These are phyloP conservation scores for Acanthurus tractus DNA, from an alignment of 2,797 vertebrate species.

Conservation along the genomic window DNA sequence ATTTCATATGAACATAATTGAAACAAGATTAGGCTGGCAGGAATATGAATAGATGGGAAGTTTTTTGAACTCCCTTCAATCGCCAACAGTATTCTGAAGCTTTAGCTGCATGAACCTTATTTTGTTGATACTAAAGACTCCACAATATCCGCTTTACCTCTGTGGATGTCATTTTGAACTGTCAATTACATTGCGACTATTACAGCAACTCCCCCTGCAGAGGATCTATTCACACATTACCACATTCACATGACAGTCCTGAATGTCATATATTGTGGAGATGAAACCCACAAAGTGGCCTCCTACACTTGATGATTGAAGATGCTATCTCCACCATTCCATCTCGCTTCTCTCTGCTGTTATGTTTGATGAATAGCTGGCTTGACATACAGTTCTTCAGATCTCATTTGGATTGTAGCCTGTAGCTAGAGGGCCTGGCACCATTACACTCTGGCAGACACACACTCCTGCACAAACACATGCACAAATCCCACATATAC, in stretches of 20 bases:
- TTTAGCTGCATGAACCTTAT: slow-evolving; percentile 10
- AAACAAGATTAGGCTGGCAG: slow-evolving; percentile 2
- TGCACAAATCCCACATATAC: slow-evolving; percentile 3
- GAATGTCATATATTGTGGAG: slow-evolving; percentile 62
- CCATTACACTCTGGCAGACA: slow-evolving; percentile 54
- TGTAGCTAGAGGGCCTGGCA: slow-evolving; percentile 59
- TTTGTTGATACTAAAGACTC: slow-evolving; percentile 36
- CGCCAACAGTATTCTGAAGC: background rate
- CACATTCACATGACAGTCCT: slow-evolving; percentile 65
- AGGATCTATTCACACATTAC: slow-evolving; percentile 57
- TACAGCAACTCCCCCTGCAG: slow-evolving; percentile 12
- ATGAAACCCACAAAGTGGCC: slow-evolving; percentile 68
- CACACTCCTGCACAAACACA: slow-evolving; percentile 1
- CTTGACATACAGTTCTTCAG: slow-evolving; percentile 71
- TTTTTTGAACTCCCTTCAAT: slow-evolving; percentile 2
- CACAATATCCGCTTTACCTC: slow-evolving; percentile 33
- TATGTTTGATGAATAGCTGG: slow-evolving; percentile 76
- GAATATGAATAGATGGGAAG: background rate
- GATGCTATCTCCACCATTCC: slow-evolving; percentile 67
- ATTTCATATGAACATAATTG: slow-evolving; percentile 4
- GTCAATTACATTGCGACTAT: slow-evolving; percentile 39
- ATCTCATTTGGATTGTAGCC: slow-evolving; percentile 76
- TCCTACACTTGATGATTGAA: slow-evolving; percentile 69
- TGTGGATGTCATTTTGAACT: slow-evolving; percentile 37
- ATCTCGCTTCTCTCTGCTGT: slow-evolving; percentile 62